phyloP scores from a whole-genome alignment of 1,140 invertebrate species.

The Papilio polytes region DNA sequence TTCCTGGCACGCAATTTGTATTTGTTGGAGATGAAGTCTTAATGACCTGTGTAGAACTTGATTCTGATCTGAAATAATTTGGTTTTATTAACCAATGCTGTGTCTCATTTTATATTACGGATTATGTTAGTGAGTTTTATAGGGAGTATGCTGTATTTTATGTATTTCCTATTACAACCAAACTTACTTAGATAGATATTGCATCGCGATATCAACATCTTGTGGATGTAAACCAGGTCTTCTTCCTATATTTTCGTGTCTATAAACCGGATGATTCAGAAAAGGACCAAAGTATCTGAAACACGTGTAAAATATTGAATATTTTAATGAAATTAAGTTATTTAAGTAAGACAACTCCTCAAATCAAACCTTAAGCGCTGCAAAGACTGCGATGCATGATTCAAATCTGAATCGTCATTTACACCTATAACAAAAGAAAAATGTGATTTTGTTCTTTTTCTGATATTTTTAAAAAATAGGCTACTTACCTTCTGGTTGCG shows the following conservation, averaged over 20 bases:
- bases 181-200: conserved; percentile 58
- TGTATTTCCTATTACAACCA: background rate
- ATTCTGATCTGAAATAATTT: conserved; percentile 39
- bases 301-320: conserved; percentile 16
- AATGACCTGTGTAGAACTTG: conserved; percentile 26
- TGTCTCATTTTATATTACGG: background rate
- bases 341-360: background rate
- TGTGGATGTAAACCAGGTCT: conserved; percentile 63
- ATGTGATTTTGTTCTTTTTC: background rate
- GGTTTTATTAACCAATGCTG: background rate
- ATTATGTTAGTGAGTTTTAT: background rate
- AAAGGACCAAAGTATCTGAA: conserved; percentile 49
- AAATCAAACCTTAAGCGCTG: background rate
- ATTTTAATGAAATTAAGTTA: background rate
- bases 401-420: conserved; percentile 1
- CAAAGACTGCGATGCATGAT: background rate
- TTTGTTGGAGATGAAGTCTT: conserved; percentile 49
- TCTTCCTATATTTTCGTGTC: conserved; percentile 46
- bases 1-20: conserved; percentile 62
- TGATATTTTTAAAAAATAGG: background rate
- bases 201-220: conserved; percentile 69
- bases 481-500: conserved; percentile 54
- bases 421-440: background rate
- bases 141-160: background rate
- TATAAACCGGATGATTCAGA: conserved; percentile 46